phyloP scores from a whole-genome alignment of 2,797 vertebrate genomes.

The Betta splendens region DNA sequence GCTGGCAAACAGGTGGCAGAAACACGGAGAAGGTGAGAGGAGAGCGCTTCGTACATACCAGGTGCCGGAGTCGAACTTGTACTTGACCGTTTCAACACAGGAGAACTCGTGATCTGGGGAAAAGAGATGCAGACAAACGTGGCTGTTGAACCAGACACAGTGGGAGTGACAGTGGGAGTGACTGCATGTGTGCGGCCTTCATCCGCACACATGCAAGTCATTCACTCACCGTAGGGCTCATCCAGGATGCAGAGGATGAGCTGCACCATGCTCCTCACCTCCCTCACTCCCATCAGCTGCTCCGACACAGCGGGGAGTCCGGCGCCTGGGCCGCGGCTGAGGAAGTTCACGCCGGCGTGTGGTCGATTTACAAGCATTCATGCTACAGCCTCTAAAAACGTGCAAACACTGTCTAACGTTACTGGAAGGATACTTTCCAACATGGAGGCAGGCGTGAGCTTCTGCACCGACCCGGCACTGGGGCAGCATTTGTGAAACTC shows the following conservation, averaged over 20 bases:
- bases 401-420: no score
- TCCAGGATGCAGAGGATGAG: conserved; percentile 85
- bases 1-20: conserved; percentile 31
- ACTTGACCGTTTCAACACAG: conserved; percentile 88
- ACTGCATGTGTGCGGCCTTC: no score
- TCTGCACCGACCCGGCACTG: conserved; percentile 79
- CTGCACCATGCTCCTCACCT: conserved; percentile 91
- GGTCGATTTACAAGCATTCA: not conserved
- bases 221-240: conserved; percentile 90
- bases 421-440: conserved; percentile 97
- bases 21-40: conserved; percentile 12
- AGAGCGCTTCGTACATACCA: conserved; percentile 85
- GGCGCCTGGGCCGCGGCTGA: conserved; percentile 82
- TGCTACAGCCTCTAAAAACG: no score
- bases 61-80: conserved; percentile 95
- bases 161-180: no score
- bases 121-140: no score
- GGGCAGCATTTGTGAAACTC: conserved; percentile 92
- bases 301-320: conserved; percentile 86
- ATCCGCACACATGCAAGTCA: no score
- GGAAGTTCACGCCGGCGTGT: conserved; percentile 28
- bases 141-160: no score
- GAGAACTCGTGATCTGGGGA: conserved; percentile 86
- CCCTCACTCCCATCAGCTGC: conserved; percentile 85
- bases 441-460: conserved; percentile 88